Percentiles rank a stretch among this genome's conserved stretches.
These are phyloP conservation scores for Varecia variegata DNA, from an alignment of 2,797 vertebrate genomes.

Conservation along the genomic window DNA sequence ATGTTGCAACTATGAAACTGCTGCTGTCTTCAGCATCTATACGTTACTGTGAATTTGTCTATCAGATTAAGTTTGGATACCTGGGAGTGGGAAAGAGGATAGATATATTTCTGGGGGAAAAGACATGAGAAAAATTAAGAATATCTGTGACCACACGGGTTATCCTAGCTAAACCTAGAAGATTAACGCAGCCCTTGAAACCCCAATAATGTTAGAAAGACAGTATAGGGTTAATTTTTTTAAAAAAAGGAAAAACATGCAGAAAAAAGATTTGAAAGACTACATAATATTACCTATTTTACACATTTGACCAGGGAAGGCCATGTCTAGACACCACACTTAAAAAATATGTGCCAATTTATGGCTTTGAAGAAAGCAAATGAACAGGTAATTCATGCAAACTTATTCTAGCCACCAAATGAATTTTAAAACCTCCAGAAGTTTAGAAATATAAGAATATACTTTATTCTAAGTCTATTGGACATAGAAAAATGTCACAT, in stretches of 20 bases:
- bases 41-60: background rate
- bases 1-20: background rate
- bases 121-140: conserved; percentile 9
- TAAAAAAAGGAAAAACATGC: background rate
- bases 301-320: conserved; percentile 39
- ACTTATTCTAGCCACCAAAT: conserved; percentile 51
- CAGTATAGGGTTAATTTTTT: background rate
- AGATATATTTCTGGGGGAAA: background rate
- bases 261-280: conserved; percentile 1
- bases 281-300: conserved; percentile 10
- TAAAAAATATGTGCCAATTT: conserved; percentile 42
- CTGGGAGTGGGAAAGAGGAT: background rate
- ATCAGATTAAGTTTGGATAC: background rate
- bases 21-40: background rate
- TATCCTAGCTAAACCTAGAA: background rate
- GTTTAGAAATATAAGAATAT: conserved; percentile 53
- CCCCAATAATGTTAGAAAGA: background rate
- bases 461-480: conserved; percentile 39
- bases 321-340: conserved; percentile 23
- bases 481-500: background rate
- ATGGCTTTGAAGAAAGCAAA: conserved; percentile 40
- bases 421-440: conserved; percentile 46
- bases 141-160: background rate
- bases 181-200: background rate
- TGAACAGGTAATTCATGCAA: conserved; percentile 49